A percentile compares a stretch with the other conserved stretches of the same genome.
phyloP scores from a whole-genome alignment of 2,113 vertebrate species.

The Perccottus glenii region DNA sequence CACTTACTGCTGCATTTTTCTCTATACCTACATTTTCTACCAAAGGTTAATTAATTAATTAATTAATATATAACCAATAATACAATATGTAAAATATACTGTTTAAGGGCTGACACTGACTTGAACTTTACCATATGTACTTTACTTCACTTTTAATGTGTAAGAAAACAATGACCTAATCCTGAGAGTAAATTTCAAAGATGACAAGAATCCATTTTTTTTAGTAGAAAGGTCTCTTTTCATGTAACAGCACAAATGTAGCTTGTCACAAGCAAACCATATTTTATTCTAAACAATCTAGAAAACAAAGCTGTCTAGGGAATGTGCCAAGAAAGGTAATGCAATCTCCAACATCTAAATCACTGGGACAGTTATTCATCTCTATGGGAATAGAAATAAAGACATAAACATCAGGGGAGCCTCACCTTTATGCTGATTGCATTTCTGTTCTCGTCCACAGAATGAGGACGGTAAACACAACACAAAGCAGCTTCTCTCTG shows the following conservation, averaged over 20 bases:
- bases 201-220: too few relatives aligned
- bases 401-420: neutral
- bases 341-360: slow-evolving; percentile 71
- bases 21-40: neutral
- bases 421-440: neutral
- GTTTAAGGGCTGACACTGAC: too few relatives aligned
- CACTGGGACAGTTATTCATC: slow-evolving; percentile 54
- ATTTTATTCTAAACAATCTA: slow-evolving; percentile 70
- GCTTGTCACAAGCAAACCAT: slow-evolving; percentile 55
- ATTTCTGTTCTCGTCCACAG: too few relatives aligned
- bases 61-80: too few relatives aligned
- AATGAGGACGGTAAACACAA: neutral
- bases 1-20: slow-evolving; percentile 7
- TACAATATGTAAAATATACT: too few relatives aligned
- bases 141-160: too few relatives aligned
- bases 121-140: slow-evolving; percentile 25
- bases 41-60: too few relatives aligned
- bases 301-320: slow-evolving; percentile 15
- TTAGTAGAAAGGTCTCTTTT: too few relatives aligned
- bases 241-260: too few relatives aligned
- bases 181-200: too few relatives aligned
- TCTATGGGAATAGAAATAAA: slow-evolving; percentile 72
- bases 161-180: too few relatives aligned
- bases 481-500: neutral
- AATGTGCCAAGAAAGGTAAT: slow-evolving; percentile 32